These are phyloP conservation scores for Myzus persicae DNA, from an alignment of 1,140 invertebrate genomes.

Conservation along the genomic window DNA sequence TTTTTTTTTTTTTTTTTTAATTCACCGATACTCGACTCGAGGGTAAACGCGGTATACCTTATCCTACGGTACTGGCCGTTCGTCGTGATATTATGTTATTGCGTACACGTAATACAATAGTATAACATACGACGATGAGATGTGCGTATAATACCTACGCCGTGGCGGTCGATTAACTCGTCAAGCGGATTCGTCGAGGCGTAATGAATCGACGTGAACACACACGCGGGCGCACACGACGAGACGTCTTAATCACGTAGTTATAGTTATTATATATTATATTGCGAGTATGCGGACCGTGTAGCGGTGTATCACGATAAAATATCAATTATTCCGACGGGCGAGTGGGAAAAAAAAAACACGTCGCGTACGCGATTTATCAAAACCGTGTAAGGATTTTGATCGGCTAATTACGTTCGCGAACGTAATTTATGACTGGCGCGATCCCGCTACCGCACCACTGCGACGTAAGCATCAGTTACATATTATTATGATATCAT, in stretches of 20 bases:
- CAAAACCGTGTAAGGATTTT: neutral
- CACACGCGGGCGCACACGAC: neutral
- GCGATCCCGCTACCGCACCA: no score
- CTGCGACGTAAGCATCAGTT: neutral
- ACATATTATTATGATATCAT: neutral
- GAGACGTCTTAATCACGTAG: conserved; percentile 1
- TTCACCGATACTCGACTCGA: neutral
- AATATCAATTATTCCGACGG: neutral
- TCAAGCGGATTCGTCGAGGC: conserved; percentile 10
- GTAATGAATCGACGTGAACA: conserved; percentile 24
- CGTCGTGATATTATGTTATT: neutral
- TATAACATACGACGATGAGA: neutral
- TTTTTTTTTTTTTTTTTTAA: conserved; percentile 10
- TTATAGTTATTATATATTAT: neutral
- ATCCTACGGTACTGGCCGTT: no score
- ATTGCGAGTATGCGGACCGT: neutral
- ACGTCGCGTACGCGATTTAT: neutral
- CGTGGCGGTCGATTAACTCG: conserved; percentile 3
- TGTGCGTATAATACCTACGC: neutral
- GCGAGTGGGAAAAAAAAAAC: neutral
- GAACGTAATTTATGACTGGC: neutral
- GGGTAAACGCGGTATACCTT: no score
- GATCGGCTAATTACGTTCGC: conserved; percentile 1
- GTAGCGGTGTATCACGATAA: neutral
- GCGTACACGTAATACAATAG: neutral